Evolutionary conservation across 2,113 vertebrate species (phyloP), one percentile per base, ranked within the genome.

Genomic region (Gulo gulo): DNA sequence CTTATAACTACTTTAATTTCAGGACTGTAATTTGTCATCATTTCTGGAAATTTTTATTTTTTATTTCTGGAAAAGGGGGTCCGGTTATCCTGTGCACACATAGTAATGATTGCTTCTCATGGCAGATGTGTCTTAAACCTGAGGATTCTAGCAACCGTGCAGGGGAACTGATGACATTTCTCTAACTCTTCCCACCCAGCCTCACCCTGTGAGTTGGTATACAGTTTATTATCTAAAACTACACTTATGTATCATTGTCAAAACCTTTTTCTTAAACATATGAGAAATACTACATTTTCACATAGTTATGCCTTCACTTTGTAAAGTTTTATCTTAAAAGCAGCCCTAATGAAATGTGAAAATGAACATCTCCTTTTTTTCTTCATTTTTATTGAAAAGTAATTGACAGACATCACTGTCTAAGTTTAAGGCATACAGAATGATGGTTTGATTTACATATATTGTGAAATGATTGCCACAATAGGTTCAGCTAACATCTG

Each of bases 211-310:
- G 69, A 96, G 95, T 95, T 78, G 97, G 93, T 78, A 93, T 45
- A 96, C 63, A 98, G 47, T 97, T 97, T 97, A 57, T 34, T 18
- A 47, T 84, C 94, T 97, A 97, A 98, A 98, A 98, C 95, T 97
- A 95, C 26, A 97, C 36, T 65, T 84, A 78, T 45, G 92, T 67
- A 84, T 69, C 47, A 71, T 42, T 96, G 45, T 97, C 96, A 97
- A 97, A 98, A 98, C 36, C n/a, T 42, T 86, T 97, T 98, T 93
- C 94, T 97, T 94, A 95, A 97, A 52, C 1, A 6, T 87, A 96
- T 88, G 80, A 83, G 91, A 76, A 96, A 88, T 87, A 74, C 67
- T 94, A 97, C 97, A 90, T 50, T 97, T 91, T 96, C 52, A 94
- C 95, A 74, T 52, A 97, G 55, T 90, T 36, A 67, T 93, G 3